Evolutionary conservation across 37 sponge, comb jelly and placozoan species (phyloP), one percentile per base, ranked within the genome.

Genomic region (Spongilla lacustris): DNA sequence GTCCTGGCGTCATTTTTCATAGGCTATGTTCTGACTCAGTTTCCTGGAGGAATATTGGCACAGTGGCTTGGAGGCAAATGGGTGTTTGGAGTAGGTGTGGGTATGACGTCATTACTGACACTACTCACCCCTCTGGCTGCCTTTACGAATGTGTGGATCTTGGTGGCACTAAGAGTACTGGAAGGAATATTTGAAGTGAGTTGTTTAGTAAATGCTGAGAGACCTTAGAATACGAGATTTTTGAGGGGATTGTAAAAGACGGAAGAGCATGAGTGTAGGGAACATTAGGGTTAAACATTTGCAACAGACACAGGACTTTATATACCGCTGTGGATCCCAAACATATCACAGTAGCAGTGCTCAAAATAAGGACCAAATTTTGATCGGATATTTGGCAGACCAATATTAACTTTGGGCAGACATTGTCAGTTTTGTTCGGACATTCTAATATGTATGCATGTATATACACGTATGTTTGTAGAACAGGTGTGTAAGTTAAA

Each of bases 121-220:
- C 81, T 98, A 8, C 76, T 98, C 21, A 98, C 99, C 27, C 94
- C 97, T 23, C 22, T 94, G 10, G 97, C 90, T 32, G 95, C 99
- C 24, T 4, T 50, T 14, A 29, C 48, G 41, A 84, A 76, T 38
- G 79, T 97, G 41, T 66, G 91, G 82, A 1, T 73, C 0, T 91
- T 98, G 66, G 35, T 98, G 17, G 96, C 90, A 14, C 49, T 96
- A 25, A 86, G 99, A 75, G 89, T 91, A 0, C 48, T 95, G 38
- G 96, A 97, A 77, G 99, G 99, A 67, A 69, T 95, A 21, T 97
- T 92, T 81, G 99, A 97, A 89, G 99, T 97, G 79, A 72, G 70
- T 50, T 70, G 10, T 6, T 46, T 75, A 13, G 10, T 30, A 13
- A 75, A 31, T n/a, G n/a, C n/a, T n/a, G n/a, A n/a, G n/a, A n/a